phyloP scores from a whole-genome alignment of 92 coral and sea anemone genomes.

The Palythoa grandis region DNA sequence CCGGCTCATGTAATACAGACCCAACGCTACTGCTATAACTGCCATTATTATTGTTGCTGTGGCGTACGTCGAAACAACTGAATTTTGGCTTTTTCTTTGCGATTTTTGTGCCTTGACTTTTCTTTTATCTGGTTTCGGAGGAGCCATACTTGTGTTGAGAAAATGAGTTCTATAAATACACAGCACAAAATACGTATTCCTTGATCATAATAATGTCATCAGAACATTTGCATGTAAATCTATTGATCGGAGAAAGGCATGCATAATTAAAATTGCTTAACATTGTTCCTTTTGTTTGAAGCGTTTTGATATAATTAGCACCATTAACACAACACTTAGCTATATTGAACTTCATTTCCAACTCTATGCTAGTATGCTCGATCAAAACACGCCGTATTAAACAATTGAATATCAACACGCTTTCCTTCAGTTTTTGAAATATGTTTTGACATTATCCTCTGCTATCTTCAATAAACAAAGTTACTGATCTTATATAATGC shows the following conservation, averaged over 20 bases:
- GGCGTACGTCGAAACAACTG: slow-evolving; percentile 48
- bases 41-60: slow-evolving; percentile 54
- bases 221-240: not conserved
- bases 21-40: slow-evolving; percentile 56
- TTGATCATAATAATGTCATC: not conserved
- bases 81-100: slow-evolving; percentile 44
- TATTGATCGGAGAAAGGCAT: not conserved
- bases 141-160: slow-evolving; percentile 32
- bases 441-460: too few species aligned
- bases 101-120: slow-evolving; percentile 43
- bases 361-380: not conserved
- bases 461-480: too few species aligned
- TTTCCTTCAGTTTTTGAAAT: too few species aligned
- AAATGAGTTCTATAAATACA: not conserved
- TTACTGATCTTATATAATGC: too few species aligned
- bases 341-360: not conserved
- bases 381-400: not conserved
- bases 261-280: not conserved
- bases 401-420: too few species aligned
- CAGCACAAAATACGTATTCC: not conserved
- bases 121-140: slow-evolving; percentile 35
- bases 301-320: not conserved
- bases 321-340: not conserved
- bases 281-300: not conserved
- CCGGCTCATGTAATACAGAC: slow-evolving; percentile 64